Percentiles rank a stretch among this genome's conserved stretches.
Conservation (phyloP, 2,113 vertebrate genomes). For the Nibea albiflora region DNA sequence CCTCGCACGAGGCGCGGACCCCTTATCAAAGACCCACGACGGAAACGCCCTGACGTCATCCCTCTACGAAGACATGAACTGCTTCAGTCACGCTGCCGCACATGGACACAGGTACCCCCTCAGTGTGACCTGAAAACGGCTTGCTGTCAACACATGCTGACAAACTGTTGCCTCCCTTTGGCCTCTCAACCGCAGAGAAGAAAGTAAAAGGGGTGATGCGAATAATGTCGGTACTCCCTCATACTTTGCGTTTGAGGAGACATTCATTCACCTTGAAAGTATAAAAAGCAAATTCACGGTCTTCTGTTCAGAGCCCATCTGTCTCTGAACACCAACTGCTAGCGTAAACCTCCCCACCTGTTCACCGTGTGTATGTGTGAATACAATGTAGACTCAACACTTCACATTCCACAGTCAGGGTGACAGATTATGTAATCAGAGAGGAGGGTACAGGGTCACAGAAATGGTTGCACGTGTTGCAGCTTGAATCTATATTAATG, state of each 20-base stretch:
- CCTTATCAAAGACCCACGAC: slow-evolving; percentile 89
- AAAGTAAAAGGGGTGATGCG: not conserved
- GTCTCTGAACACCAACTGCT: slow-evolving; percentile 58
- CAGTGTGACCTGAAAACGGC: not conserved
- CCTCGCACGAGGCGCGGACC: slow-evolving; percentile 91
- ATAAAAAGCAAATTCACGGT: not conserved
- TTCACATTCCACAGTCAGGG: slow-evolving; percentile 64
- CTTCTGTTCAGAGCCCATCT: slow-evolving; percentile 47
- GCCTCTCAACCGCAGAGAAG: not conserved
- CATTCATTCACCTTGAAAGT: slow-evolving; percentile 6
- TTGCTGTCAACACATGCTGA: not conserved
- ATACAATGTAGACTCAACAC: slow-evolving; percentile 70
- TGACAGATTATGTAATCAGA: slow-evolving; percentile 65
- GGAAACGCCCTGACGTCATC: slow-evolving; percentile 90
- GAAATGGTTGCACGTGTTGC: slow-evolving; percentile 10
- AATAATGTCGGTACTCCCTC: not conserved
- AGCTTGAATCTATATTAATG: slow-evolving; percentile 27
- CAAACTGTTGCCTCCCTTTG: not conserved
- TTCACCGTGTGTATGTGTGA: slow-evolving; percentile 61
- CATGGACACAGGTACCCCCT: slow-evolving; percentile 92
- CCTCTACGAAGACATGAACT: slow-evolving; percentile 96
- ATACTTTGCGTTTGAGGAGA: not conserved
- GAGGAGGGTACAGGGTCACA: slow-evolving; percentile 41
- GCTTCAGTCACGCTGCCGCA: slow-evolving; percentile 96
- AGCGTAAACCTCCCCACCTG: slow-evolving; percentile 67